phyloP scores from a whole-genome alignment of 2,113 vertebrate genomes.

The Sinocyclocheilus anshuiensis region DNA sequence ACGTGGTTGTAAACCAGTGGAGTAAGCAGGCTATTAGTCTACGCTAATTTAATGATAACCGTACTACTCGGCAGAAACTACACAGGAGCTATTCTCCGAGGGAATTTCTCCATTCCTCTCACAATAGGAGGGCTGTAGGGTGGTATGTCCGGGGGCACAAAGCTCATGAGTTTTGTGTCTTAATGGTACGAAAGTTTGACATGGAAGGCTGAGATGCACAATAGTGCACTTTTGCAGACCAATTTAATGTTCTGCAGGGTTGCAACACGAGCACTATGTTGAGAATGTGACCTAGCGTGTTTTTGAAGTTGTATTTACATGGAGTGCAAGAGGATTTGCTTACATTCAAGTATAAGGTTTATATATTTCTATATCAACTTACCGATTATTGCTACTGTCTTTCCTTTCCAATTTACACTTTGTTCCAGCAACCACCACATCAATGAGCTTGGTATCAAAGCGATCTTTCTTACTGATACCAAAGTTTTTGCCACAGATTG shows the following conservation, averaged over 20 bases:
- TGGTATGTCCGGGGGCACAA: slow-evolving; percentile 43
- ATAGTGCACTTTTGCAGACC: slow-evolving; percentile 59
- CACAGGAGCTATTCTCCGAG: slow-evolving; percentile 59
- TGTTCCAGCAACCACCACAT: slow-evolving; percentile 81
- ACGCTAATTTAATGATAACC: slow-evolving; percentile 69
- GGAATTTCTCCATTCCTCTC: slow-evolving; percentile 40
- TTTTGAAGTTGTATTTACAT: slow-evolving; percentile 19
- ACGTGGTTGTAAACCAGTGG: slow-evolving; percentile 31
- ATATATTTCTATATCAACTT: slow-evolving; percentile 26
- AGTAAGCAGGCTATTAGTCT: slow-evolving; percentile 53
- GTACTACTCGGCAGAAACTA: slow-evolving; percentile 56
- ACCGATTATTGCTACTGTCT: slow-evolving; percentile 86
- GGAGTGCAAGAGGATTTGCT: background rate
- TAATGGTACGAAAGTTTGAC: slow-evolving; percentile 48
- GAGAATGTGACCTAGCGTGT: slow-evolving; percentile 48
- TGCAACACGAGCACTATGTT: slow-evolving; percentile 48
- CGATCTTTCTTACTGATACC: slow-evolving; percentile 88
- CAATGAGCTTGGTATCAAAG: slow-evolving; percentile 81
- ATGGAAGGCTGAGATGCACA: slow-evolving; percentile 57
- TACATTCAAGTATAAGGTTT: background rate
- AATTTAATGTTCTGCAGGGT: slow-evolving; percentile 63
- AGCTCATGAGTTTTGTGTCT: slow-evolving; percentile 53
- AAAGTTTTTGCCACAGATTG: slow-evolving; percentile 90
- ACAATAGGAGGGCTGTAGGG: slow-evolving; percentile 60
- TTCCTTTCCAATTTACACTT: slow-evolving; percentile 81